These are phyloP conservation scores for Orius insidiosus DNA, from an alignment of 1,140 invertebrate species.

Conservation along the genomic window DNA sequence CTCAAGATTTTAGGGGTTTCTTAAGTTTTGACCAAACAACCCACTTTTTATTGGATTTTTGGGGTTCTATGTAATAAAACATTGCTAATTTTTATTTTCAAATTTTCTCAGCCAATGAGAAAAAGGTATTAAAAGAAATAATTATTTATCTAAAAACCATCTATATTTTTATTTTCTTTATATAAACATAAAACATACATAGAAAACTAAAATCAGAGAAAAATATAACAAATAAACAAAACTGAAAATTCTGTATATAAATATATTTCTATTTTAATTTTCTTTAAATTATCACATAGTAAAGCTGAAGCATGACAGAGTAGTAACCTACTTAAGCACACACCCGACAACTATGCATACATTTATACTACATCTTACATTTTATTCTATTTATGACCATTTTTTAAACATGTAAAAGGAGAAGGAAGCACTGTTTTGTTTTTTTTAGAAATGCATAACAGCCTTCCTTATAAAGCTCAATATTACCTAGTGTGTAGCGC, in stretches of 20 bases:
- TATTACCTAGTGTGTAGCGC: constrained; percentile 10
- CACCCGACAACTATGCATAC: constrained; percentile 6
- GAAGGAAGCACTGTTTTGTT: constrained; percentile 14
- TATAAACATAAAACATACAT: no score
- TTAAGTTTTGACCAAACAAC: no score
- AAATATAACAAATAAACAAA: neutral
- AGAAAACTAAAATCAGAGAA: no score
- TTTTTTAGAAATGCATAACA: constrained; percentile 7
- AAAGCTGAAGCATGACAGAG: constrained; percentile 12
- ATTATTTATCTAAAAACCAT: no score
- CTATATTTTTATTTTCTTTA: no score
- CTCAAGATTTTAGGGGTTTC: no score
- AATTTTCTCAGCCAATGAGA: no score
- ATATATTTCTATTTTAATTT: constrained; percentile 7
- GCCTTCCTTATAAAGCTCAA: constrained; percentile 13
- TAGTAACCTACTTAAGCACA: constrained; percentile 8
- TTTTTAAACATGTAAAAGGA: neutral
- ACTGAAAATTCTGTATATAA: constrained; percentile 6
- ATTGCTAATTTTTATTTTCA: no score
- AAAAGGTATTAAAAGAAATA: no score
- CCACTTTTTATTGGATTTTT: no score
- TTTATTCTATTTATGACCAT: neutral
- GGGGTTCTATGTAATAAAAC: no score
- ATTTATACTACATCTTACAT: constrained; percentile 5
- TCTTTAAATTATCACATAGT: constrained; percentile 13